Base-by-base conservation (phyloP, 2,113 vertebrate species). In the Platycercus adscitus region DNA sequence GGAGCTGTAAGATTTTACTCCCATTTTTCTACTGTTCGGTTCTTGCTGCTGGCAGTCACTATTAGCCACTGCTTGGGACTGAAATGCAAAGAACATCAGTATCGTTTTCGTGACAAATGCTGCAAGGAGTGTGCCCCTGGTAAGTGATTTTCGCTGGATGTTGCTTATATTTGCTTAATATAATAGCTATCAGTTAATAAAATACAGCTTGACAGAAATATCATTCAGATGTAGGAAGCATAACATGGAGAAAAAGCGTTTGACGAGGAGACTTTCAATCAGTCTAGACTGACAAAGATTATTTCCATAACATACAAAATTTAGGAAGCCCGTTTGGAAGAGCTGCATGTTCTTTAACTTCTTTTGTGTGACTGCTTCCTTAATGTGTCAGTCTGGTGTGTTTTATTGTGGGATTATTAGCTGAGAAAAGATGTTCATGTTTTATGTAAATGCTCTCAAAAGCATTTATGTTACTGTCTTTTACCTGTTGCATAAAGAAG, bases 61-160 rank as follows among this genome's bases (percentile, higher is more conserved):
- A 0, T 31, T 17, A 43, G 18, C 24, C 8, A 0, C 9, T 52
- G 64, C 81, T n/a, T 23, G 29, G 81, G 3, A 7, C 3, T 81
- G 78, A 25, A 17, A 29, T 96, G 95, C 70, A 58, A 52, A 52
- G 72, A 93, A 7, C 85, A 55, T 29, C 15, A 95, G 1, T 37
- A 96, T 50, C 39, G 4, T 7, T 91, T 60, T 1, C 20, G 44
- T 37, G 12, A 28, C 1, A 95, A 41, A 50, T 96, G 95, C 69
- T 96, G 95, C 91, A 96, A 39, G 13, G 78, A 93, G 16, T 96
- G 95, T 41, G 72, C 93, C n/a, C 95, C 95, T 17, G 95, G 95
- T 96, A 64, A 96, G 95, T 95, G 4, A 6, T 46, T 55, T 39
- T 79, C 17, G 1, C 19, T 63, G 52, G 18, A 2, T 47, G 11